Evolutionary conservation across 2,797 vertebrate species (phyloP), one percentile per base, ranked within the genome.

Genomic region (Cuniculus paca): DNA sequence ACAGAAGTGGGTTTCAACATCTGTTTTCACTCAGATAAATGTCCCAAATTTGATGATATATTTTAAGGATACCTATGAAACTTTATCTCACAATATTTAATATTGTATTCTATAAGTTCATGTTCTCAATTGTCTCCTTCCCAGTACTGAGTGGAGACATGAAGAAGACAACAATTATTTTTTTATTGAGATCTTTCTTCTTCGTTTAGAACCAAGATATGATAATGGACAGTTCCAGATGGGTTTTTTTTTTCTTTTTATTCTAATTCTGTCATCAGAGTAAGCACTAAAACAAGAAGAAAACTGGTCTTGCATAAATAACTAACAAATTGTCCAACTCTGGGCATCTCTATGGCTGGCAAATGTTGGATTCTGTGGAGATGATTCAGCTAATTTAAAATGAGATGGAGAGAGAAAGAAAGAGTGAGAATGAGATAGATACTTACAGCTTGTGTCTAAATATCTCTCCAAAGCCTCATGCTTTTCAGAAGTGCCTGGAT

Each of bases 21-120:
- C 28, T 36, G 0, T 70, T 91, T 94, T 83, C 50, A 87, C 61
- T 83, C 20, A 79, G n/a, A 95, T 36, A 84, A 83, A 42, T 56
- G 3, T 8, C 65, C 19, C 26, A 54, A 6, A 58, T 87, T 94
- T 80, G 12, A 72, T 83, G 24, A 87, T 72, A 36, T 2, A 34
- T 74, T 94, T 87, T 70, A 72, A 36, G 24, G 31, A 50, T 5
- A 34, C 26, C 34, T 22, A 39, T 58, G 22, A 61, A 68, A 31
- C 34, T n/a, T 45, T 79, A 19, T 70, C 19, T 94, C 5, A 4
- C 68, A 5, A 81, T 20, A 70, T 3, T 2, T 45, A 80, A 39
- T 24, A 24, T 86, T 52, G n/a, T 20, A 83, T 52, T 87, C 28
- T n/a, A 17, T 26, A 72, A 28, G 5, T 72, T 90, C 36, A 36